Evolutionary conservation across 2,113 vertebrate species (phyloP).

Genomic region (Larimichthys polyactis): DNA sequence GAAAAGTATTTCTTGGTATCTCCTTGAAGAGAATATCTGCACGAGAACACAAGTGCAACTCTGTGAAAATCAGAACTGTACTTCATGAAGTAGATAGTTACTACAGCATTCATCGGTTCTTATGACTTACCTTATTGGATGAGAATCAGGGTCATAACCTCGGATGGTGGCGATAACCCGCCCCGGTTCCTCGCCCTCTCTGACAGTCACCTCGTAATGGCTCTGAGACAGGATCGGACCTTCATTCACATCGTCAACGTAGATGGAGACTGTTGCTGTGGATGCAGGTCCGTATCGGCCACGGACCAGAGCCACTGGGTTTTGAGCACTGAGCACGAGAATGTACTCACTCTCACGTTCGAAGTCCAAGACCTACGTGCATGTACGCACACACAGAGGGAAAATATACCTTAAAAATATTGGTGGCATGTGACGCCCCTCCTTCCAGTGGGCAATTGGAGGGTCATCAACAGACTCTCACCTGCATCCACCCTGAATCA

Average conservation of each 20-base stretch:
- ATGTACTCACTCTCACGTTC: conserved; percentile 86
- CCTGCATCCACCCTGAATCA: too few relatives aligned
- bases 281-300: conserved; percentile 84
- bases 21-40: conserved; percentile 86
- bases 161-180: conserved; percentile 84
- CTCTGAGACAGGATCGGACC: conserved; percentile 83
- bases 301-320: conserved; percentile 82
- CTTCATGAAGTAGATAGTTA: background rate
- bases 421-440: too few relatives aligned
- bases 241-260: conserved; percentile 85
- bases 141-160: conserved; percentile 85
- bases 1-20: conserved; percentile 87
- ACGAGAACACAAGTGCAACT: background rate
- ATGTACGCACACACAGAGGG: too few relatives aligned
- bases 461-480: too few relatives aligned
- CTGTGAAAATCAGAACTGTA: background rate
- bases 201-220: conserved; percentile 84
- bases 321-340: conserved; percentile 83
- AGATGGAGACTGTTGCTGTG: conserved; percentile 84
- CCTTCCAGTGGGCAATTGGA: too few relatives aligned
- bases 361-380: conserved; percentile 81
- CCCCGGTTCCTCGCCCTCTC: conserved; percentile 83
- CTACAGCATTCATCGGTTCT: background rate
- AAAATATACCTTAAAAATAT: too few relatives aligned
- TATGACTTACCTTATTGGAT: conserved; percentile 80